These are phyloP conservation scores for Microtus pennsylvanicus DNA, from an alignment of 2,113 vertebrate genomes.

Conservation along the genomic window DNA sequence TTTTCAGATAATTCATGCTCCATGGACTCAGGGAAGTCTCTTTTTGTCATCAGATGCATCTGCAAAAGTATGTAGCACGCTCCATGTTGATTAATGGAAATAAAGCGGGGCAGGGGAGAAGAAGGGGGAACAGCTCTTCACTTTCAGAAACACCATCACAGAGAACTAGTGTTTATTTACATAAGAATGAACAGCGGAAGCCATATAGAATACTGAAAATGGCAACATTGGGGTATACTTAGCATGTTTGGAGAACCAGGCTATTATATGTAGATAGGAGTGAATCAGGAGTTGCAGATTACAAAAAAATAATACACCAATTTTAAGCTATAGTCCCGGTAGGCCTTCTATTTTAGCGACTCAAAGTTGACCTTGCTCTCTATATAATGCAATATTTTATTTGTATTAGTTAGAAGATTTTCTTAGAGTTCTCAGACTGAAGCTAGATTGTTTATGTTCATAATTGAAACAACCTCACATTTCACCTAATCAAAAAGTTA, in stretches of 20 bases:
- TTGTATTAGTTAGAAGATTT: not conserved
- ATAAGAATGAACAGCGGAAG: not conserved
- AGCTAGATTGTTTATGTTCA: not conserved
- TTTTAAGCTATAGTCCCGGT: not conserved
- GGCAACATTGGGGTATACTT: not conserved
- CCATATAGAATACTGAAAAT: not conserved
- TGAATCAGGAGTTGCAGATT: not conserved
- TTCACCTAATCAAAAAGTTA: not conserved
- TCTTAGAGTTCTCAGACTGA: not conserved
- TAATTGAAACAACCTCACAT: not conserved
- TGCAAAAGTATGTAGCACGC: not conserved
- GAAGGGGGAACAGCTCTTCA: rapidly evolving
- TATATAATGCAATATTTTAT: not conserved
- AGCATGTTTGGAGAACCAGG: no score
- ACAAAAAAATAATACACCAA: not conserved
- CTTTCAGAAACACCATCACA: not conserved
- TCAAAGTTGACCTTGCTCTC: not conserved
- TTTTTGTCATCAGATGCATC: not conserved
- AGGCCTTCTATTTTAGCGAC: not conserved
- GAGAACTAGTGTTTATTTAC: not conserved
- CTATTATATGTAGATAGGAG: no score
- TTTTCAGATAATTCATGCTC: not conserved
- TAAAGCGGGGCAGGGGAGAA: not conserved
- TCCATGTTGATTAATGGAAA: not conserved
- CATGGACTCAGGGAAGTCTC: not conserved